Evolutionary conservation across 2,797 vertebrate genomes (phyloP), one percentile per base, ranked within the genome.

Genomic region (Meda fulgida): DNA sequence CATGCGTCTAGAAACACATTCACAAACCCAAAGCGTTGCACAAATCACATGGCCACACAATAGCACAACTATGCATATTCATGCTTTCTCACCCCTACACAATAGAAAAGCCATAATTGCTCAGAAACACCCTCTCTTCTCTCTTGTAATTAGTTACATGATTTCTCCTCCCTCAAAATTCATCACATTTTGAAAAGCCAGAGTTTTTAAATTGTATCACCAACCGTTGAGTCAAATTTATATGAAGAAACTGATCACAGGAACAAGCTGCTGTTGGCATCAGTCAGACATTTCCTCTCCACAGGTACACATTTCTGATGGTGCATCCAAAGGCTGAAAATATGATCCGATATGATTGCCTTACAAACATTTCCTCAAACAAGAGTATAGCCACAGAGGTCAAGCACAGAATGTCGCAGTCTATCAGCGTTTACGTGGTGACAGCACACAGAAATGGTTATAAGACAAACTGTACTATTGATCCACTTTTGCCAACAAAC

Each of bases 401-500:
- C 63, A 72, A 76, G 80, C 36, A 16, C 36, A 73, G 31, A 38
- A 83, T 83, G 80, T 40, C 16, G 18, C 48, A 55, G 76, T 29
- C 31, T 36, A 53, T 53, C 81, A 81, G 65, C 18, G 60, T 46
- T 77, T 38, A 34, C 19, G 79, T 63, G 81, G 65, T 81, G 78
- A 85, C 85, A 81, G 48, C 80, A 78, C 67, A 67, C 76, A 84
- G 86, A 88, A 81, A 86, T 82, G 60, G 86, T 69, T 7, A 29
- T 80, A 83, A 78, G 83, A 83, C 72, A 86, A 78, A 67, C 80
- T 81, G 85, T 78, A 83, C 89, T 93, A 92, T 92, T 92, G 93
- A 94, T 94, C 93, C 91, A 89, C 91, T 92, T 92, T 91, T 92
- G 89, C 66, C 85, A 84, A 60, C 80, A 81, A 87, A 81, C 75